These are phyloP conservation scores for Calidris pygmaea DNA, from an alignment of 2,113 vertebrate genomes.

Conservation along the genomic window DNA sequence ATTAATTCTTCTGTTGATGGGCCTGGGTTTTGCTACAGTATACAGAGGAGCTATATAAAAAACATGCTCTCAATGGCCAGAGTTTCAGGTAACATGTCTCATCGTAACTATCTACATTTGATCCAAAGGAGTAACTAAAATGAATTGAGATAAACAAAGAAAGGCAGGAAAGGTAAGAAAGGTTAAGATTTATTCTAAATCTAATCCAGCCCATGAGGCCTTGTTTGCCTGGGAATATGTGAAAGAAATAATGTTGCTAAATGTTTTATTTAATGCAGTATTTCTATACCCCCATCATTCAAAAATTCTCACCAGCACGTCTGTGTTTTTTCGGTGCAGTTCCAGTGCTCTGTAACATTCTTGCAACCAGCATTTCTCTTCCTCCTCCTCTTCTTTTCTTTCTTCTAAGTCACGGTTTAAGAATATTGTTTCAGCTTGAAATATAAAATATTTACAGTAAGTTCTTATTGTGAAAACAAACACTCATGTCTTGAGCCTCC, in stretches of 20 bases:
- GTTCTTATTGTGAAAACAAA: not conserved
- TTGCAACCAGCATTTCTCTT: constrained; percentile 85
- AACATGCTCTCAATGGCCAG: not conserved
- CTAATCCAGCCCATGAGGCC: not conserved
- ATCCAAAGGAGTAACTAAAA: not conserved
- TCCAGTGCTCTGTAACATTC: constrained; percentile 86
- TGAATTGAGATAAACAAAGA: not conserved
- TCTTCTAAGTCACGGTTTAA: constrained; percentile 84
- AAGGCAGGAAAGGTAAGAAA: not conserved
- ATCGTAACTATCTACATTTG: not conserved
- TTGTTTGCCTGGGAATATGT: not conserved
- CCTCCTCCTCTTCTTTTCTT: constrained; percentile 72
- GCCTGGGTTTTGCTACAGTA: not conserved
- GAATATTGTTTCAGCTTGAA: constrained; percentile 89
- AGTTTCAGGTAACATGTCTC: not conserved
- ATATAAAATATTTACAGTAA: constrained; percentile 45
- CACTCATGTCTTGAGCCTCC: not conserved
- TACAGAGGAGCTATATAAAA: not conserved
- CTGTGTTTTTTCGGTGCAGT: constrained; percentile 78
- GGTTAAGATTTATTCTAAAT: not conserved
- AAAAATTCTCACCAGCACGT: constrained; percentile 82
- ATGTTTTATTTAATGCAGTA: not conserved
- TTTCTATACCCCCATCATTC: not conserved
- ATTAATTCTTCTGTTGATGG: not conserved
- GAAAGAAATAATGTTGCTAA: not conserved